Evolutionary conservation across 2,797 vertebrate genomes (phyloP), one percentile per base, ranked within the genome.

Genomic region (Ctenopoma kingsleyae): DNA sequence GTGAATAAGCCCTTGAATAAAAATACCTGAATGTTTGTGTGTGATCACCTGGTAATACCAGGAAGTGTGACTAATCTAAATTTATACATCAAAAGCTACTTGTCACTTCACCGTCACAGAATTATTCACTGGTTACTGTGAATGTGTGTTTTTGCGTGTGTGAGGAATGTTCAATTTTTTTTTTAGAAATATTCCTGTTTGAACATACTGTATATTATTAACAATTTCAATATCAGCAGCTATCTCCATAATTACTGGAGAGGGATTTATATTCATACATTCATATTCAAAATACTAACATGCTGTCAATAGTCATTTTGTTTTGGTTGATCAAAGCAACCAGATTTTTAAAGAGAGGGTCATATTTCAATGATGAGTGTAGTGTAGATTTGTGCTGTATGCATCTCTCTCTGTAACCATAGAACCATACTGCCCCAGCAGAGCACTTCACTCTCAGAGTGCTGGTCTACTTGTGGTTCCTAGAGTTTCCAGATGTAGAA

Each of bases 21-120:
- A 67, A 76, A 64, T 72, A 72, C 32, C 66, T 40, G 27, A 73
- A 64, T n/a, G 2, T 38, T 50, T 56, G 60, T 61, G 36, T 52
- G 63, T 52, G 56, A 72, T 76, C 54, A 55, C 36, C 36, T 56
- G 13, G 32, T 67, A 70, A 69, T 72, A 70, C 57, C 54, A 63
- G 32, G 51, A 15, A 63, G 56, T 63, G 80, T 67, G 72, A 70
- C 62, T 84, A 62, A 80, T 84, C 78, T 75, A 67, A 57, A 81
- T 81, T 9, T 71, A 76, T 72, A 66, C 68, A 69, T 83, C 75
- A 79, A 81, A 87, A 81, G 81, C 67, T 70, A 55, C 62, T 53
- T 70, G 71, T 74, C 78, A 76, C 55, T 64, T 76, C 67, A 71
- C 56, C 79, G 65, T 72, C 73, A 70, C 0, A 57, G 51, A 68